A percentile compares a stretch with the other conserved stretches of the same genome.
Evolutionary conservation across 2,113 vertebrate genomes (phyloP).

Genomic region (Gadus macrocephalus): DNA sequence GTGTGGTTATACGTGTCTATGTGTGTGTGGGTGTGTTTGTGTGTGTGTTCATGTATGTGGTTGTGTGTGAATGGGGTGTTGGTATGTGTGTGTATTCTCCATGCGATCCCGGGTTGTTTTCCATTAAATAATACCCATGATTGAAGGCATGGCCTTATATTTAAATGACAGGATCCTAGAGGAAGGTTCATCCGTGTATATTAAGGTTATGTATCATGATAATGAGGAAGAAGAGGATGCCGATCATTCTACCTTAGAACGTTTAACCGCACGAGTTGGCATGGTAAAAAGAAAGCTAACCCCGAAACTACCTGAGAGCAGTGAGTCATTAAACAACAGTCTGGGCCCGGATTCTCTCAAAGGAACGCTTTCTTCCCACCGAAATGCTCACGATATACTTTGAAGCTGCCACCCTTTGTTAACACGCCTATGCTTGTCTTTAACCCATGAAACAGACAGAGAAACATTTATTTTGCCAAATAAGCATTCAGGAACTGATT

Average conservation of each 20-base stretch:
- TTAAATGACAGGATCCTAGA: slow-evolving; percentile 1
- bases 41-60: no score
- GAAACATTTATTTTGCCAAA: slow-evolving; percentile 19
- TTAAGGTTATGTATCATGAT: no score
- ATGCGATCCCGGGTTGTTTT: slow-evolving; percentile 30
- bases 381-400: background rate
- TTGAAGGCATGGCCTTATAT: slow-evolving; percentile 21
- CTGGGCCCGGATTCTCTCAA: background rate
- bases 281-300: no score
- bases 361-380: no score
- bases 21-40: no score
- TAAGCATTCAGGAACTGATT: slow-evolving; percentile 32
- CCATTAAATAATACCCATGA: slow-evolving; percentile 16
- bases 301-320: background rate
- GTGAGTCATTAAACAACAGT: slow-evolving; percentile 21
- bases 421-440: slow-evolving; percentile 39
- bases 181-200: no score
- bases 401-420: slow-evolving; percentile 14
- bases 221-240: background rate
- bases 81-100: background rate
- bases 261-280: no score
- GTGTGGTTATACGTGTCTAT: background rate
- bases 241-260: background rate
- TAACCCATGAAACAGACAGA: background rate
- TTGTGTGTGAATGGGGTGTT: background rate